A percentile compares a stretch with the other conserved stretches of the same genome.
These are phyloP conservation scores for Tetranychus cinnabarinus DNA, from an alignment of 1,140 invertebrate genomes.

Conservation along the genomic window DNA sequence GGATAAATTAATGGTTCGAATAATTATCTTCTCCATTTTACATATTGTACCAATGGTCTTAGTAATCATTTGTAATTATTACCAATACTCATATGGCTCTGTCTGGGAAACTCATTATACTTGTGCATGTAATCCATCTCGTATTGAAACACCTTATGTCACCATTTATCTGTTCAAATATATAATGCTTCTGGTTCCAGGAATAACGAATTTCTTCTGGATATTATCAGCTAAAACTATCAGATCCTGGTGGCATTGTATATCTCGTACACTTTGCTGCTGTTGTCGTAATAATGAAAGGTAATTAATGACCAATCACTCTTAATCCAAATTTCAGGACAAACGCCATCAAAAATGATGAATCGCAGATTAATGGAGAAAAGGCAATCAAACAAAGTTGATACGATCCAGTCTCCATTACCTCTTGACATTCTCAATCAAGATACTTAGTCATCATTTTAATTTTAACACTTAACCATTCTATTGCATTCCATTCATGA, in stretches of 20 bases:
- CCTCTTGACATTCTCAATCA: too few relatives aligned
- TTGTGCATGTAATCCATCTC: conserved; percentile 11
- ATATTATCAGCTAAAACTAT: conserved; percentile 35
- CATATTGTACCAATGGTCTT: conserved; percentile 25
- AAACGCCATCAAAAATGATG: too few relatives aligned
- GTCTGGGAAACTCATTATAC: conserved; percentile 39
- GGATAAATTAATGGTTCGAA: conserved; percentile 26
- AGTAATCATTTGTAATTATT: conserved; percentile 20
- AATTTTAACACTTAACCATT: too few relatives aligned
- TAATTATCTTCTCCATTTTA: conserved; percentile 23
- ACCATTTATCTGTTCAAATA: conserved; percentile 27
- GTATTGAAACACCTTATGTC: not conserved
- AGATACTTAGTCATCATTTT: too few relatives aligned
- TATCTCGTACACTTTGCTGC: conserved; percentile 7
- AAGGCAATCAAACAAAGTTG: too few relatives aligned
- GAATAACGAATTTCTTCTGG: conserved; percentile 36
- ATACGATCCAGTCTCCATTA: too few relatives aligned
- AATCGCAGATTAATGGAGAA: too few relatives aligned
- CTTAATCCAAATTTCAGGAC: too few relatives aligned
- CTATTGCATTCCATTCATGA: too few relatives aligned
- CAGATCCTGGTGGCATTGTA: conserved; percentile 38
- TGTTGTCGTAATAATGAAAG: not conserved
- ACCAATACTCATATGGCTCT: conserved; percentile 25
- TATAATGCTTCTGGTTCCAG: conserved; percentile 29
- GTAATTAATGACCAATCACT: too few relatives aligned